Percentiles rank a stretch among this genome's conserved stretches.
Evolutionary conservation across 2,888 invertebrate genomes (phyloP).

Genomic region (Axea sp.): DNA sequence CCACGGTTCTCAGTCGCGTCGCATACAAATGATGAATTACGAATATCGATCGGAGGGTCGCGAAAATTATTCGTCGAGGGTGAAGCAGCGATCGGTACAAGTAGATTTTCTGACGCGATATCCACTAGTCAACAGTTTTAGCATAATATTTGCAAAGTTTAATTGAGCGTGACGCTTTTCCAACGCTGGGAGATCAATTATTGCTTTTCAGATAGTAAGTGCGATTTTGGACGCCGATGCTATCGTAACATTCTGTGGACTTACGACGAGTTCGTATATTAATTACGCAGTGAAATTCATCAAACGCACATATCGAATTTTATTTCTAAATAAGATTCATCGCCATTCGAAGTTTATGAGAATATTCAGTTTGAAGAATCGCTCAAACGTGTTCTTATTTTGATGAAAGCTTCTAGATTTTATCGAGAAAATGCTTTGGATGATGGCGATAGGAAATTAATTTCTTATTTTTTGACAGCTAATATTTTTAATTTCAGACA

Average conservation of each 20-base stretch:
- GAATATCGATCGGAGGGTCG: conserved; percentile 74
- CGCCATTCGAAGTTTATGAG: conserved; percentile 29
- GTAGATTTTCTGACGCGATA: conserved; percentile 59
- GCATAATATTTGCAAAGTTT: conserved; percentile 76
- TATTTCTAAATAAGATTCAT: conserved; percentile 25
- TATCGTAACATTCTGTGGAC: neutral
- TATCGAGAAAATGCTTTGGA: conserved; percentile 2
- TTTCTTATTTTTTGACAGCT: neutral
- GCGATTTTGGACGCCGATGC: conserved; percentile 9
- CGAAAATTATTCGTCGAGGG: conserved; percentile 62
- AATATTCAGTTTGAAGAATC: conserved; percentile 29
- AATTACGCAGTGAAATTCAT: conserved; percentile 30
- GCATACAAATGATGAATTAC: conserved; percentile 79
- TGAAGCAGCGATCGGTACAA: conserved; percentile 60
- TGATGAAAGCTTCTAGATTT: conserved; percentile 26
- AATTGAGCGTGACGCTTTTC: conserved; percentile 73
- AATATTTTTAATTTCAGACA: neutral
- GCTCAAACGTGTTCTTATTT: conserved; percentile 34
- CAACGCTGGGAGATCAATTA: conserved; percentile 50
- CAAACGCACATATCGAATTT: conserved; percentile 16
- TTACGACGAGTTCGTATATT: too few relatives aligned
- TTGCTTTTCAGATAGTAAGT: conserved; percentile 25
- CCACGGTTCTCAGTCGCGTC: conserved; percentile 70
- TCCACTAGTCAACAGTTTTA: conserved; percentile 59
- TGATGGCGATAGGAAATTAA: conserved; percentile 1